Percentiles rank a stretch among this genome's conserved stretches.
These are phyloP conservation scores for Drosophila siamana DNA, from an alignment of 2,888 invertebrate genomes.

Conservation along the genomic window DNA sequence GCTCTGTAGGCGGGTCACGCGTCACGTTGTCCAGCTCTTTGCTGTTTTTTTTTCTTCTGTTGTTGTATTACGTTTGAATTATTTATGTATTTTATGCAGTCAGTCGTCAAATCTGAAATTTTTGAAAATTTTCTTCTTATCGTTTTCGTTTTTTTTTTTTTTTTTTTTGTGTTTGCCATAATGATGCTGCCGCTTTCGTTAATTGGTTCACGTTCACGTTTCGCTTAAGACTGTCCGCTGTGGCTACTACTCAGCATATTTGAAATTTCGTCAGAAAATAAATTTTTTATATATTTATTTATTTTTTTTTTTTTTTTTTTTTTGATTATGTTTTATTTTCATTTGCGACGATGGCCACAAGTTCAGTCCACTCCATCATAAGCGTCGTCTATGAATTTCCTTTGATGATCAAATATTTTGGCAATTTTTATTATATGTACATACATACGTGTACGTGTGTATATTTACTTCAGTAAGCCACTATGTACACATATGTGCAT, in stretches of 20 bases:
- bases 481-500: constrained; percentile 23
- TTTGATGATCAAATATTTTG: constrained; percentile 67
- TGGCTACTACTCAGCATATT: constrained; percentile 25
- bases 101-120: constrained; percentile 55
- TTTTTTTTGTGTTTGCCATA: constrained; percentile 20
- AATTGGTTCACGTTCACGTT: constrained; percentile 74
- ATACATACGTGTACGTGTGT: constrained; percentile 17
- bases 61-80: constrained; percentile 61
- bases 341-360: constrained; percentile 67
- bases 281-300: constrained; percentile 54
- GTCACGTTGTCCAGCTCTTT: constrained; percentile 64
- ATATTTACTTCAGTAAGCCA: neutral
- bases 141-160: constrained; percentile 7
- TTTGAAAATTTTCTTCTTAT: constrained; percentile 9
- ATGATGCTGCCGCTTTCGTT: constrained; percentile 39
- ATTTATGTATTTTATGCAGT: constrained; percentile 66
- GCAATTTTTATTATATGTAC: constrained; percentile 25
- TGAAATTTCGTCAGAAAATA: constrained; percentile 69
- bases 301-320: too few relatives aligned
- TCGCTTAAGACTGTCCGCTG: constrained; percentile 60
- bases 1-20: constrained; percentile 80
- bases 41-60: constrained; percentile 26
- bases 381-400: constrained; percentile 68
- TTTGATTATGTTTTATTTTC: constrained; percentile 46
- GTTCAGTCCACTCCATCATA: constrained; percentile 70